Percentiles rank a stretch among this genome's conserved stretches.
These are phyloP conservation scores for Anseranas semipalmata DNA, from an alignment of 2,113 vertebrate genomes.

Conservation along the genomic window DNA sequence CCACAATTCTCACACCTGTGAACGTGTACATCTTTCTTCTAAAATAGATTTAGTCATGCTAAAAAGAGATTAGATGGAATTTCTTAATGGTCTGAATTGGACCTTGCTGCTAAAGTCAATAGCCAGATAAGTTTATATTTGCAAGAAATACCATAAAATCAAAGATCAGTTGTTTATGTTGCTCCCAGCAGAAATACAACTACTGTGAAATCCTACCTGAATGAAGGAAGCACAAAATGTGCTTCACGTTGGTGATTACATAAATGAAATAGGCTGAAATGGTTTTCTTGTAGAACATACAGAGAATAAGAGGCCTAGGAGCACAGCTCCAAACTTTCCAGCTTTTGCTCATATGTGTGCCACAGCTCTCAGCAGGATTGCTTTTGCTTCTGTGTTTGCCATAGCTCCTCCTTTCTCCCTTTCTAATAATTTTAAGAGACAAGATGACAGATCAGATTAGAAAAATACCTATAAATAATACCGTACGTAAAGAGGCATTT, in stretches of 20 bases:
- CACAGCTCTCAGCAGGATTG: not conserved
- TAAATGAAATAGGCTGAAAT: not conserved
- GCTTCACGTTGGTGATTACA: not conserved
- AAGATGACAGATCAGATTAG: conserved; percentile 61
- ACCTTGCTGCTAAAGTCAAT: not conserved
- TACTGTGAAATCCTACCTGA: not conserved
- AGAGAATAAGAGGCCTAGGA: not conserved
- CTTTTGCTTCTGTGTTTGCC: not conserved
- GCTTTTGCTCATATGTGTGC: not conserved
- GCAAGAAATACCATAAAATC: not conserved
- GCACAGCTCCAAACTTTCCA: not conserved
- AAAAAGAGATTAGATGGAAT: not conserved
- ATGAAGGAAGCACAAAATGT: not conserved
- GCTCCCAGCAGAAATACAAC: not conserved
- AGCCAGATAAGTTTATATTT: not conserved
- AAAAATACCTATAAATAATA: conserved; percentile 65
- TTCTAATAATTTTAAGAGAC: conserved; percentile 64
- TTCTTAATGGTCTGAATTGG: not conserved
- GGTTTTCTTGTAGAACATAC: not conserved
- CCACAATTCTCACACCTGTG: not conserved
- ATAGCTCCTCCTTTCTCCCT: not conserved
- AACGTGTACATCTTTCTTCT: not conserved
- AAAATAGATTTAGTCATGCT: not conserved
- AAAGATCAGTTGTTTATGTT: not conserved
- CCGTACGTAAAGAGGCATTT: conserved; percentile 34